Base-by-base conservation (phyloP, 92 coral and sea anemone species). In the Umimayanthus kanabou region DNA sequence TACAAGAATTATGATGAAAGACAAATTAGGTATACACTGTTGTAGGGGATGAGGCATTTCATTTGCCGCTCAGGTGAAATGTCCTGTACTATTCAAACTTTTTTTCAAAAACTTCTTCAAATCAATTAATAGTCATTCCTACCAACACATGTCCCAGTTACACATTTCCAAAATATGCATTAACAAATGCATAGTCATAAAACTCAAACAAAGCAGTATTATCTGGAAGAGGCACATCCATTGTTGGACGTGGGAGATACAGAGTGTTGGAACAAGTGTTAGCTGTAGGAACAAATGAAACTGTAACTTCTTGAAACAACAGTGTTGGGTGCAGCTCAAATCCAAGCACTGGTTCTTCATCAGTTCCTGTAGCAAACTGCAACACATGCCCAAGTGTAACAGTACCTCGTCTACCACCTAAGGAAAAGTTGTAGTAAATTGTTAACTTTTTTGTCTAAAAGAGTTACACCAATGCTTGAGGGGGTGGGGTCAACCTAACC, bases 351-450 rank as follows among this genome's bases (percentile, higher is more conserved):
- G 28, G 73, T 22, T 67, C 73, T 67, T 67, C 73, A 22, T 22
- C 73, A 23, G 73, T 67, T 20, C 73, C 73, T 67, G 73, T 67
- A 67, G 25, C 73, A 6, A 67, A 67, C 73, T 67, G 73, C 28
- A 67, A 5, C 3, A 67, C 73, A 23, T 23, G 6, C 1, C 73
- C 28, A 5, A 67, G 73, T 2, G 73, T 67, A 0, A 67, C 73
- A 67, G 28, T 1, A 67, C 73, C 28, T 67, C 73, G 3, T 67
- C 28, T 67, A n/a, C 28, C 28, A 67, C 73, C 73, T 67, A 67
- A 42, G 45, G 5, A 42, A 42, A 42, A 42, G 45, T 33, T 33
- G 37, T 33, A 33, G 37, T 33, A 2, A 33, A 33, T 33, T 33
- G 37, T 33, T 33, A 33, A 33, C 37, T 33, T 33, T 33, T 33